Percentiles rank a stretch among this genome's conserved stretches.
Evolutionary conservation across 2,888 invertebrate genomes (phyloP).

Genomic region (Biston betularia): DNA sequence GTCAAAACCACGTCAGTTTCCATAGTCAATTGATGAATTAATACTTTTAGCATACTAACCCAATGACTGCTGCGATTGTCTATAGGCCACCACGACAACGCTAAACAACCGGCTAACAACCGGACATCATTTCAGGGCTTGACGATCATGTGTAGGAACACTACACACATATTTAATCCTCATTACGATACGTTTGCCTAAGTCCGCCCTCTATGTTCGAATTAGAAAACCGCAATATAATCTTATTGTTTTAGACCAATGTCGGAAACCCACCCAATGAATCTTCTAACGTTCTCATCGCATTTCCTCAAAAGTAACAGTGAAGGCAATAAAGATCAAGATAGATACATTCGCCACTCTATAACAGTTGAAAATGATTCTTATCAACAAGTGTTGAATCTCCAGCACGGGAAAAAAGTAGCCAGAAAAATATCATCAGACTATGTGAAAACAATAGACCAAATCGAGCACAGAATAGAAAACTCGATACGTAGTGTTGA

Average conservation of each 20-base stretch:
- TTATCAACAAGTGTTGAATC: slow-evolving; percentile 58
- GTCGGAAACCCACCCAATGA: slow-evolving; percentile 49
- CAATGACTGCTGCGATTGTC: no score
- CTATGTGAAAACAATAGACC: slow-evolving; percentile 69
- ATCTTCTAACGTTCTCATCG: slow-evolving; percentile 58
- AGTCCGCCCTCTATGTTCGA: background rate
- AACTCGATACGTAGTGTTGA: slow-evolving; percentile 67
- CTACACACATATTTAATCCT: no score
- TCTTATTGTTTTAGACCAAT: slow-evolving; percentile 52
- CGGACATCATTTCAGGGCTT: no score
- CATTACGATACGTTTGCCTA: background rate
- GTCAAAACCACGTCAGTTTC: no score
- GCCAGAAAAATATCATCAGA: slow-evolving; percentile 73
- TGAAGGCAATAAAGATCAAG: slow-evolving; percentile 44
- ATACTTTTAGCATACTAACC: no score
- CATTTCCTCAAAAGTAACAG: slow-evolving; percentile 43
- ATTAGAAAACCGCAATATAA: background rate
- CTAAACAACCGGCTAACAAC: no score
- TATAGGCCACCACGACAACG: no score
- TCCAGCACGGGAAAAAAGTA: slow-evolving; percentile 66
- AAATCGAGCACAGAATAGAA: slow-evolving; percentile 55
- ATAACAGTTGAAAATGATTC: slow-evolving; percentile 48
- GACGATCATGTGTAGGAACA: no score
- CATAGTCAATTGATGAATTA: no score
- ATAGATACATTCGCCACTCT: slow-evolving; percentile 52